These are phyloP conservation scores for Trichomycterus rosablanca DNA, from an alignment of 2,113 vertebrate species.

Conservation along the genomic window DNA sequence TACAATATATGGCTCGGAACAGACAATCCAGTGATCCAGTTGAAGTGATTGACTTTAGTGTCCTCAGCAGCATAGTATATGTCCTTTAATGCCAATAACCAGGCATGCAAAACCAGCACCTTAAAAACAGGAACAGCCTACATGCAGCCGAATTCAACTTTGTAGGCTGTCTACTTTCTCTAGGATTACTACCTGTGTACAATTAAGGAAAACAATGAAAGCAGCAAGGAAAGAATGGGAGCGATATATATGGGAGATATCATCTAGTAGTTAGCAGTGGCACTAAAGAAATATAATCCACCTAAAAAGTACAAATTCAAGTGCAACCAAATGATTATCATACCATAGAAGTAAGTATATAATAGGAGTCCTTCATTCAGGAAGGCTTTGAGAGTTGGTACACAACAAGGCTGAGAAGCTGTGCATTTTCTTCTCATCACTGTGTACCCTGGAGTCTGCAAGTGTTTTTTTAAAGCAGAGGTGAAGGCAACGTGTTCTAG, in stretches of 20 bases:
- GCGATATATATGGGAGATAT: constrained; percentile 13
- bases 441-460: constrained; percentile 46
- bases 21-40: constrained; percentile 35
- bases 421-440: constrained; percentile 13
- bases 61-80: constrained; percentile 41
- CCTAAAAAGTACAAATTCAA: constrained; percentile 44
- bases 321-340: constrained; percentile 44
- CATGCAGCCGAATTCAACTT: constrained; percentile 22
- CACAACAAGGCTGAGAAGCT: constrained; percentile 13
- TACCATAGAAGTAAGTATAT: constrained; percentile 36
- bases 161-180: constrained; percentile 37
- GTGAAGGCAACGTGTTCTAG: constrained; percentile 66
- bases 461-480: constrained; percentile 48
- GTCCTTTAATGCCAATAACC: constrained; percentile 38
- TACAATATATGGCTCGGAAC: constrained; percentile 47
- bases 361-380: constrained; percentile 18
- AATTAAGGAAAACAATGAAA: constrained; percentile 19
- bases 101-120: constrained; percentile 44
- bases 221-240: constrained; percentile 26
- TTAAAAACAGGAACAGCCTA: constrained; percentile 34
- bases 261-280: constrained; percentile 30
- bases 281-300: constrained; percentile 29
- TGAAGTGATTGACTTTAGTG: constrained; percentile 32
- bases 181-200: constrained; percentile 29
- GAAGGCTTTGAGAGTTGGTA: constrained; percentile 27